These are phyloP conservation scores for Lithophane ornitopus DNA, from an alignment of 2,888 invertebrate species.

Conservation along the genomic window DNA sequence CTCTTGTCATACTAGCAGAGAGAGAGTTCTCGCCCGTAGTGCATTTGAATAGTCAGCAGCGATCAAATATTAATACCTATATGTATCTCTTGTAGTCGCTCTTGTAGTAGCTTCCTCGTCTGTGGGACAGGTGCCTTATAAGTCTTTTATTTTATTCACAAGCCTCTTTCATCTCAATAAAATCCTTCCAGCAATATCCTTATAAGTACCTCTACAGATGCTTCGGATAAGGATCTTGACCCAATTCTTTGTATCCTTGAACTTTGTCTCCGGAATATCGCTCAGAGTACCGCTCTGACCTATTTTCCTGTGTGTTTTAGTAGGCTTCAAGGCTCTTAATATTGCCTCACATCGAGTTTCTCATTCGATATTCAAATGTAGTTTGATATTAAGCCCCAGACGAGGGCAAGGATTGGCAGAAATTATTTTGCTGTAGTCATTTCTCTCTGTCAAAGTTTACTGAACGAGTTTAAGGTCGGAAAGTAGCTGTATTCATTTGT, in stretches of 20 bases:
- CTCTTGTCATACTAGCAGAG: not conserved
- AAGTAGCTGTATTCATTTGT: not conserved
- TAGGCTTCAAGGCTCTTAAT: slow-evolving; percentile 19
- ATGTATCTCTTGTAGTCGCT: not conserved
- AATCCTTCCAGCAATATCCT: not conserved
- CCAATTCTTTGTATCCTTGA: slow-evolving; percentile 40
- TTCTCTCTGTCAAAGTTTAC: not conserved
- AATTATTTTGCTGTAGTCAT: not conserved
- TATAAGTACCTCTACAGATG: not conserved
- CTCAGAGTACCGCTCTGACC: slow-evolving; percentile 36
- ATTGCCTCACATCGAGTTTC: not conserved
- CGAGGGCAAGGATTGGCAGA: too few relatives aligned
- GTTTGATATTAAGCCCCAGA: not conserved
- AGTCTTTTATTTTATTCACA: slow-evolving; percentile 3
- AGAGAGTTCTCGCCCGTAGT: not conserved
- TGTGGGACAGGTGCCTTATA: not conserved
- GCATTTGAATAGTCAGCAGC: not conserved
- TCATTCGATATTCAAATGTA: slow-evolving; percentile 8
- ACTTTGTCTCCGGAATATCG: slow-evolving; percentile 5
- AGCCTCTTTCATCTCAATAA: slow-evolving; percentile 7
- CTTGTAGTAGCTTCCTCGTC: not conserved
- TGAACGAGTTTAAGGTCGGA: not conserved
- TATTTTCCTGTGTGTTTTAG: slow-evolving; percentile 32
- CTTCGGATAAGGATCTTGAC: slow-evolving; percentile 14
- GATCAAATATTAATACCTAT: not conserved